These are phyloP conservation scores for Sarcophilus harrisii DNA, from an alignment of 2,797 vertebrate species.

Conservation along the genomic window DNA sequence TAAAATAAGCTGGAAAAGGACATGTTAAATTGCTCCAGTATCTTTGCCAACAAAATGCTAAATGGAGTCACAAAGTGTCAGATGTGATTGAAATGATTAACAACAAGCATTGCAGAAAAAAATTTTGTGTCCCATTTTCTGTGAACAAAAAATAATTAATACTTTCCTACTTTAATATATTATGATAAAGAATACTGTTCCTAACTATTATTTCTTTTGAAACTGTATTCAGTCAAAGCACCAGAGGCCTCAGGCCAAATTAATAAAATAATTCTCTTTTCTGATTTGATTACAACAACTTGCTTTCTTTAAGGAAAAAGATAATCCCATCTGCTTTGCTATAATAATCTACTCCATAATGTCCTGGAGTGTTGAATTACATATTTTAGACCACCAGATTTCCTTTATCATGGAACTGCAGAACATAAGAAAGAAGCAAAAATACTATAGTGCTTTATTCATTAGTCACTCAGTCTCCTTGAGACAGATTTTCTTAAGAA, in stretches of 20 bases:
- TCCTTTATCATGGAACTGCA: slow-evolving; percentile 1
- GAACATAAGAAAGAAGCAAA: slow-evolving; percentile 40
- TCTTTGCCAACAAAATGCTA: not conserved
- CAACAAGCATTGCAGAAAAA: not conserved
- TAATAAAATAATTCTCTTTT: not conserved
- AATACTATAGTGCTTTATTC: slow-evolving; percentile 47
- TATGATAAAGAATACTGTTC: not conserved
- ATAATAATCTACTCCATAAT: not conserved
- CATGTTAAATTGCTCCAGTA: not conserved
- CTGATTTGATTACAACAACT: not conserved
- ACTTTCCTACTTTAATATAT: not conserved
- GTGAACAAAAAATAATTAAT: not conserved
- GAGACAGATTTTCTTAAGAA: slow-evolving; percentile 57
- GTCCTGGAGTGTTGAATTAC: slow-evolving; percentile 27
- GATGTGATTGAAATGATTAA: not conserved
- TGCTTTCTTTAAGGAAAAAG: not conserved
- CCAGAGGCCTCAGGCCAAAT: not conserved
- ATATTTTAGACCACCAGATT: slow-evolving; percentile 33
- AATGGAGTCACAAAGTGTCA: not conserved
- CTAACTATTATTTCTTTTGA: not conserved
- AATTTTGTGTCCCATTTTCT: not conserved
- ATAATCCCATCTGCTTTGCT: not conserved
- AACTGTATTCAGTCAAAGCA: slow-evolving; percentile 31
- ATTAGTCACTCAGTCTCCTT: slow-evolving; percentile 38
- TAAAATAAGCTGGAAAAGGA: not conserved